Evolutionary conservation across 2,113 vertebrate genomes (phyloP), one percentile per base, ranked within the genome.

Genomic region (Dinomys branickii): DNA sequence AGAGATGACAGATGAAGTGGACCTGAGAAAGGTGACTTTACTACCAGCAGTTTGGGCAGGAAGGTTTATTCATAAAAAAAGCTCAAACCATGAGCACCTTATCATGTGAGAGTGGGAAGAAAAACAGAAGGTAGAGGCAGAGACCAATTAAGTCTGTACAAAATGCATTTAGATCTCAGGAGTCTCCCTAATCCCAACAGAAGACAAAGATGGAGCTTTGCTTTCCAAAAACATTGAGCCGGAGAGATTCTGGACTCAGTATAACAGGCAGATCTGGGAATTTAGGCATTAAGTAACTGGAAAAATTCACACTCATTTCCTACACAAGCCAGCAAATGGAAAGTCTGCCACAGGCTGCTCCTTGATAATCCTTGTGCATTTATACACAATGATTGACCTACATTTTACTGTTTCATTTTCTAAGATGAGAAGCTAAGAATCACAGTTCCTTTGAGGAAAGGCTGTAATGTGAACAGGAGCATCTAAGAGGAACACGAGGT

Each of bases 401-500:
- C 1, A 0, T 90, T 94, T 82, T 52, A 63, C 85, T 69, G 41
- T 4, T 26, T 94, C 0, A 2, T 86, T 89, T 67, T 88, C 92
- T 56, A 94, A 93, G 78, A 78, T 61, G 12, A 92, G 0, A 75
- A 92, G 47, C n/a, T 59, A 92, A 90, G 22, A 73, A 82, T 88
- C 28, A 3, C 30, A 83, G 85, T 33, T 86, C 47, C 81, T 80
- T 85, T 87, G 20, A 85, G 41, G 7, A 91, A 94, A 93, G 12
- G 35, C 13, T 71, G 67, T 35, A 83, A 71, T 3, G 0, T 69
- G 24, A 90, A 96, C 88, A 11, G 56, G 26, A 92, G 47, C 58
- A 28, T 16, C 50, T 77, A 77, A 85, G 44, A 44, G 38, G 24
- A 28, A 26, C 38, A 73, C 20, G 41, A 41, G 22, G 38, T 69